phyloP scores from a whole-genome alignment of 2,797 vertebrate genomes.

The Intellagama lesueurii region DNA sequence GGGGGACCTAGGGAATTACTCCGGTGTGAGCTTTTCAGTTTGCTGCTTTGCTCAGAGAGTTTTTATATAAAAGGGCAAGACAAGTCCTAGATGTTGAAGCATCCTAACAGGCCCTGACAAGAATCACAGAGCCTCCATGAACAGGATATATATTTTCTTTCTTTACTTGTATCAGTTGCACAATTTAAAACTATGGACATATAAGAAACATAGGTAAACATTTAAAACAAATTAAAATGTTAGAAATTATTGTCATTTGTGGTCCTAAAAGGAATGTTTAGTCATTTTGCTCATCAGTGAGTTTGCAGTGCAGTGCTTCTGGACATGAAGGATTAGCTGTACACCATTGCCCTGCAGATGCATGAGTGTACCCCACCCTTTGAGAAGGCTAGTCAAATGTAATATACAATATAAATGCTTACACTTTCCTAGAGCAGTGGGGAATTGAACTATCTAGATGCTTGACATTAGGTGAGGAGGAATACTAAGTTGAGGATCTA shows the following conservation, averaged over 20 bases:
- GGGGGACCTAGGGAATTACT: too few relatives aligned
- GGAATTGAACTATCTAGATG: not conserved
- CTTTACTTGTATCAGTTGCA: not conserved
- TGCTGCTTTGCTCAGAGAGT: too few relatives aligned
- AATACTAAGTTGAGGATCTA: not conserved
- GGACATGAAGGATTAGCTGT: not conserved
- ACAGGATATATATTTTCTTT: not conserved
- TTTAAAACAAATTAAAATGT: too few relatives aligned
- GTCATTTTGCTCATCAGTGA: too few relatives aligned
- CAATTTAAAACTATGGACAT: not conserved
- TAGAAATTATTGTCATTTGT: too few relatives aligned
- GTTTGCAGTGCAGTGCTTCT: too few relatives aligned
- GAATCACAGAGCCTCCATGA: not conserved
- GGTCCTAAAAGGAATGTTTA: too few relatives aligned
- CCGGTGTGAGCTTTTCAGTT: too few relatives aligned
- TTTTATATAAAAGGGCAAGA: not conserved
- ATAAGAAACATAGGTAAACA: too few relatives aligned
- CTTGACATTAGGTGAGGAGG: not conserved
- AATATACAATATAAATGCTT: not conserved
- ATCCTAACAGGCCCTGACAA: not conserved
- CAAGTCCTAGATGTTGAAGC: not conserved
- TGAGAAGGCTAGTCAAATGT: not conserved
- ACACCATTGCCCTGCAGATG: not conserved
- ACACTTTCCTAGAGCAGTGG: not conserved
- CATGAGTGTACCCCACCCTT: too few relatives aligned